Percentiles rank a stretch among this genome's conserved stretches.
phyloP scores from a whole-genome alignment of 2,888 invertebrate genomes.

The Macaria notata region DNA sequence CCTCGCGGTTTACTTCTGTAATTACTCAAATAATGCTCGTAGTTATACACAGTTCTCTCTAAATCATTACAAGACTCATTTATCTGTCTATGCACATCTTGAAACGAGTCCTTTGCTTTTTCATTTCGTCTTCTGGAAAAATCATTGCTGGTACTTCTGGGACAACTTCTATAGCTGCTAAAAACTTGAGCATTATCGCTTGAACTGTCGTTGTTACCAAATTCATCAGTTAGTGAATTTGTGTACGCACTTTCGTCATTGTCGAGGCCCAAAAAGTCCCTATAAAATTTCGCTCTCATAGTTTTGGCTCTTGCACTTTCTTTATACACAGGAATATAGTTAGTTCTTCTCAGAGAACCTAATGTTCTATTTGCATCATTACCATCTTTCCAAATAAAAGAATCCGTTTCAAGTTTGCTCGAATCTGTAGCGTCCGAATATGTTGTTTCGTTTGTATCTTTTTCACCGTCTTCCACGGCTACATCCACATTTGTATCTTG shows the following conservation, averaged over 20 bases:
- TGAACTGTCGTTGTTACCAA: slow-evolving; percentile 29
- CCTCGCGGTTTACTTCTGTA: slow-evolving; percentile 36
- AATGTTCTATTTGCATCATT: slow-evolving; percentile 31
- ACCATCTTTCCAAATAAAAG: slow-evolving; percentile 55
- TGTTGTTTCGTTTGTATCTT: slow-evolving; percentile 31
- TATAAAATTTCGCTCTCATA: slow-evolving; percentile 46
- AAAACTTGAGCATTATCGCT: slow-evolving; percentile 35
- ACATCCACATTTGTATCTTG: slow-evolving; percentile 5
- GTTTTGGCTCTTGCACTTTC: slow-evolving; percentile 44
- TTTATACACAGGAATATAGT: slow-evolving; percentile 52
- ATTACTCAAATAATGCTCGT: slow-evolving; percentile 54
- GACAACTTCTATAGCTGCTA: slow-evolving; percentile 36
- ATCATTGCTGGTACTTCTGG: slow-evolving; percentile 1
- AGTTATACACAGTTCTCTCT: slow-evolving; percentile 55
- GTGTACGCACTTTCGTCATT: slow-evolving; percentile 17
- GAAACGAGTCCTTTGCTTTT: slow-evolving; percentile 35
- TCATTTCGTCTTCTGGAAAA: slow-evolving; percentile 23
- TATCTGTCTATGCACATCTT: slow-evolving; percentile 54
- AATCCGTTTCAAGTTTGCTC: slow-evolving; percentile 55
- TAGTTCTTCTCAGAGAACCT: slow-evolving; percentile 34
- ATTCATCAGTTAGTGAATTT: slow-evolving; percentile 12
- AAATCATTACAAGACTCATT: slow-evolving; percentile 58
- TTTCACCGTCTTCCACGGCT: slow-evolving; percentile 16
- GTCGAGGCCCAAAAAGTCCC: slow-evolving; percentile 51
- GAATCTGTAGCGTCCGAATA: slow-evolving; percentile 54